Conservation (phyloP, 2,888 invertebrate species). For the Eutolmus rufibarbis region DNA sequence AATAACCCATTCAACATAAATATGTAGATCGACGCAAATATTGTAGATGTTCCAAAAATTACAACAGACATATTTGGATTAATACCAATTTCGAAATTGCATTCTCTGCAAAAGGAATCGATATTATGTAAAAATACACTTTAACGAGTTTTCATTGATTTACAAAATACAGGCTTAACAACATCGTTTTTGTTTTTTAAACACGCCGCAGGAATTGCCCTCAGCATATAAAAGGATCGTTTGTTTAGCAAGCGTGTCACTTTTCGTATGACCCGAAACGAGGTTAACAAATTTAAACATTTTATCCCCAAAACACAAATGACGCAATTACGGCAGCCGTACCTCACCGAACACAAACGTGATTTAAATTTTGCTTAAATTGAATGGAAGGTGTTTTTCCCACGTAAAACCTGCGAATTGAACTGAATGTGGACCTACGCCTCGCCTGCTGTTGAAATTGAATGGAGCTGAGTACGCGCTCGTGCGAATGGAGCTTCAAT, state of each 20-base stretch:
- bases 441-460: not conserved
- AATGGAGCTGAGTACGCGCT: not conserved
- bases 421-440: not conserved
- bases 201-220: not conserved
- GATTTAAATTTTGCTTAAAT: not conserved
- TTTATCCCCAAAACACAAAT: not conserved
- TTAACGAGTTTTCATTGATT: not conserved
- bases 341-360: not conserved
- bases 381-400: not conserved
- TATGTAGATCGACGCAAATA: not conserved
- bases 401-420: not conserved
- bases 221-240: not conserved
- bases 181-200: not conserved
- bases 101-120: not conserved
- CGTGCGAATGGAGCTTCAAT: not conserved
- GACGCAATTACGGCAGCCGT: not conserved
- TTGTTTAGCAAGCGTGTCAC: not conserved
- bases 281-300: not conserved
- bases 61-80: not conserved
- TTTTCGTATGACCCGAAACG: not conserved
- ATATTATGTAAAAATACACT: not conserved
- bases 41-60: not conserved
- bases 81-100: not conserved
- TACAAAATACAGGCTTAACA: not conserved
- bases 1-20: not conserved